Evolutionary conservation across 2,113 vertebrate species (phyloP), one percentile per base, ranked within the genome.

Genomic region (Rallus limicola): DNA sequence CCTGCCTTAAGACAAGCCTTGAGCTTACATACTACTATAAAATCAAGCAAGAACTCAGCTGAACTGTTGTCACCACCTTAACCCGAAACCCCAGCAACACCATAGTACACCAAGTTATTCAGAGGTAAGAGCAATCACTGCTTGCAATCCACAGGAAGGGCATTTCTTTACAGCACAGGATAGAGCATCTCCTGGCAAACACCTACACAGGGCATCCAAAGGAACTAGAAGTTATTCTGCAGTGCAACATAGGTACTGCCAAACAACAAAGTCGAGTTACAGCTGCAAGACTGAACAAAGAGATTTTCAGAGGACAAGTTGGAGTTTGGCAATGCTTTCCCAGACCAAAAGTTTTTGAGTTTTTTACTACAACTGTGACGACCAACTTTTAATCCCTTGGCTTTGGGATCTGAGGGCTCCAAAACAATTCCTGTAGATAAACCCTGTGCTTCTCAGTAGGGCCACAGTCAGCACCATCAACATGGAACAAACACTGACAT

Each of bases 401-500:
- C 74, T 62, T 18, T 2, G 4, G 20, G 36, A 91, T 26, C 55
- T 15, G 50, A 74, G 65, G 67, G 38, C 44, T 68, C 64, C 4
- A 9, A 42, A 83, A 38, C 12, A 64, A 76, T 21, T 72, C 69
- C 46, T 1, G 2, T 59, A 75, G 74, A 44, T n/a, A 11, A 78
- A 38, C 3, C 74, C 55, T 1, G 29, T 6, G 44, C 13, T 46
- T 10, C 68, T 28, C 70, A 16, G 44, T 4, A 38, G 26, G 13
- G 16, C 56, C 76, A 18, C 15, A 48, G 28, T 3, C 65, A 40
- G 82, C 56, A 71, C 7, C 15, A 20, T 2, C 3, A 4, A 0
- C 9, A 1, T 1, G 42, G 36, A 72, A 70, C 1, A 40, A 65
- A 24, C 16, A 29, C 59, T 0, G 3, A 10, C 78, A 7, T 24